Conservation (phyloP, 92 coral and sea anemone genomes). For the Zoanthus gigantus region DNA sequence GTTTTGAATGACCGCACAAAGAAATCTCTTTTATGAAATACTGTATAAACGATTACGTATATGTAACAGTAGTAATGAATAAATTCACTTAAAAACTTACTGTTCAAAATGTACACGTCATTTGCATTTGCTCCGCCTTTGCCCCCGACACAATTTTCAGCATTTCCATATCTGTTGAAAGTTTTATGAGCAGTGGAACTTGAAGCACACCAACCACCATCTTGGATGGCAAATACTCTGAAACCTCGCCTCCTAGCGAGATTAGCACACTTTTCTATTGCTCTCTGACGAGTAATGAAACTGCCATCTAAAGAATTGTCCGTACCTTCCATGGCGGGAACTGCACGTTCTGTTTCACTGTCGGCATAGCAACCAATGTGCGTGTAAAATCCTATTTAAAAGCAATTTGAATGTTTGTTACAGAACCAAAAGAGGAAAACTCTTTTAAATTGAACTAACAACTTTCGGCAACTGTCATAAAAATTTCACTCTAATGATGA, state of each 20-base stretch:
- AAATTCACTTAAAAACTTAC: slow-evolving; percentile 38
- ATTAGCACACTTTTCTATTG: slow-evolving; percentile 86
- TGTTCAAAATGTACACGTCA: slow-evolving; percentile 84
- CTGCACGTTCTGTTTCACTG: slow-evolving; percentile 76
- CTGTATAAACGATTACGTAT: no score
- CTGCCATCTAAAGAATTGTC: slow-evolving; percentile 72
- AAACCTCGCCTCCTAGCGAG: slow-evolving; percentile 83
- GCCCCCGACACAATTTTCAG: slow-evolving; percentile 83
- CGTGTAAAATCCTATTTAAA: slow-evolving; percentile 68
- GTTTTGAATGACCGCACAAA: no score
- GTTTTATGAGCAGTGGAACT: slow-evolving; percentile 79
- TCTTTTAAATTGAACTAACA: no score
- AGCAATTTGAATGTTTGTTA: background rate
- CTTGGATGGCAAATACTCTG: slow-evolving; percentile 87
- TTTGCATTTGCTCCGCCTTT: slow-evolving; percentile 92
- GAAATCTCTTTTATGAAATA: no score
- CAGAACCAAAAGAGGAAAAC: no score
- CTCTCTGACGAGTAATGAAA: slow-evolving; percentile 75
- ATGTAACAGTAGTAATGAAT: no score
- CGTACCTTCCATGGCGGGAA: slow-evolving; percentile 88
- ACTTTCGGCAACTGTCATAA: no score
- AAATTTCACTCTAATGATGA: no score
- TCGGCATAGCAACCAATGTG: slow-evolving; percentile 86
- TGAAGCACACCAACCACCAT: slow-evolving; percentile 95
- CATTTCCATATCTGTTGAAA: slow-evolving; percentile 81